phyloP scores from a whole-genome alignment of 2,797 vertebrate genomes.

The Aphelocoma californica region DNA sequence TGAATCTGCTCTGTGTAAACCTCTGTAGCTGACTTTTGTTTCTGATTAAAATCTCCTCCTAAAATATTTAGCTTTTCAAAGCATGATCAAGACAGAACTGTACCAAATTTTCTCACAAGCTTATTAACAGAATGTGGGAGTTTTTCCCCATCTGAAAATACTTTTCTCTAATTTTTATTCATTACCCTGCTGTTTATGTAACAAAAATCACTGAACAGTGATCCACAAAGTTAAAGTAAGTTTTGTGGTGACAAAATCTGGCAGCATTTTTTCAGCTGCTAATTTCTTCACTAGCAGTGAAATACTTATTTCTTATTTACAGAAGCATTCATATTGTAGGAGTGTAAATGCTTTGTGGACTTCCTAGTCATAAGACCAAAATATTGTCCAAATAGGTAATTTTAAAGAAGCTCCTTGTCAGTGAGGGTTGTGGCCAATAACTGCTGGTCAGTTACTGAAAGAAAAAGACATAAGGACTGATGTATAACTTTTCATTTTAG shows the following conservation, averaged over 20 bases:
- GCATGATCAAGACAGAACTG: background rate
- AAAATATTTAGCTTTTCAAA: background rate
- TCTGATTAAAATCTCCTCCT: background rate
- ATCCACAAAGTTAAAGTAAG: background rate
- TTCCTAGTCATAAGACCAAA: background rate
- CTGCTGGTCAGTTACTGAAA: background rate
- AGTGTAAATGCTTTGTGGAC: background rate
- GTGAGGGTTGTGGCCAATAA: background rate
- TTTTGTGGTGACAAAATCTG: background rate
- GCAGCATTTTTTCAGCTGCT: background rate
- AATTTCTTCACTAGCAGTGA: background rate
- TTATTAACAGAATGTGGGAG: background rate
- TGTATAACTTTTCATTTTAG: background rate
- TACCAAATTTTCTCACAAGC: background rate
- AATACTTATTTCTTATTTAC: background rate
- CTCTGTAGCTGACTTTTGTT: background rate
- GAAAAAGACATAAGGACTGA: background rate
- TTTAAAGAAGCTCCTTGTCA: background rate
- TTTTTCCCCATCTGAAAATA: background rate
- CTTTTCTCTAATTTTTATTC: background rate
- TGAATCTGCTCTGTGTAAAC: background rate
- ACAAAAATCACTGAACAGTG: background rate
- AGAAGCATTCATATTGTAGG: background rate
- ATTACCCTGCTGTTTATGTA: background rate
- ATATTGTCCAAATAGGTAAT: background rate